Percentiles rank a stretch among this genome's conserved stretches.
phyloP scores from a whole-genome alignment of 2,888 invertebrate species.

The Mesorhabditis sp. region DNA sequence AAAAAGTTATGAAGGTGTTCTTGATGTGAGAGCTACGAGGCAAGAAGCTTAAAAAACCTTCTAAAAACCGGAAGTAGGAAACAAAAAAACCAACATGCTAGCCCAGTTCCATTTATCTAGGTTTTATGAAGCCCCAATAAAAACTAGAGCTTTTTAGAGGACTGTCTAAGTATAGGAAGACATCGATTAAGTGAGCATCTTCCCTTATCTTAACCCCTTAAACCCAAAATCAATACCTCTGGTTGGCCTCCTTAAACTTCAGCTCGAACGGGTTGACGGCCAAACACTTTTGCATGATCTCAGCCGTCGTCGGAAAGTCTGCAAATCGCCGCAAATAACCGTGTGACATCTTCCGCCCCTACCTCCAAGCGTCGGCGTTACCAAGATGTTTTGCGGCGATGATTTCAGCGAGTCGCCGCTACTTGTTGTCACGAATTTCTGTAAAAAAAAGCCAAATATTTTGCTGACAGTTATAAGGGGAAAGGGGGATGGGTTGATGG shows the following conservation, averaged over 20 bases:
- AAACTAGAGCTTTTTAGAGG: not conserved
- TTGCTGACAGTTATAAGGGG: too few species aligned
- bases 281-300: constrained; percentile 54
- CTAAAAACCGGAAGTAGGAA: too few species aligned
- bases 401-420: not conserved
- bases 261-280: constrained; percentile 55
- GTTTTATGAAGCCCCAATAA: too few species aligned
- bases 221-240: constrained; percentile 9
- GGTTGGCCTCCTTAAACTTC: constrained; percentile 55
- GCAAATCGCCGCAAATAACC: constrained; percentile 13
- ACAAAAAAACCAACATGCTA: too few species aligned
- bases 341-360: not conserved
- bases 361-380: not conserved
- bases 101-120: too few species aligned
- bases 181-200: too few species aligned
- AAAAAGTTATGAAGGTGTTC: too few species aligned
- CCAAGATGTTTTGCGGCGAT: not conserved
- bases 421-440: too few species aligned
- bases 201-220: not conserved
- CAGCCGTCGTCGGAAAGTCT: constrained; percentile 55
- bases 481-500: too few species aligned
- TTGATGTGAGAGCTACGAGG: too few species aligned
- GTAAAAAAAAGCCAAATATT: too few species aligned
- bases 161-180: not conserved
- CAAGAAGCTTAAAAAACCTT: too few species aligned